Evolutionary conservation across 2,113 vertebrate genomes (phyloP), one percentile per base, ranked within the genome.

Genomic region (Gallinago undulata): DNA sequence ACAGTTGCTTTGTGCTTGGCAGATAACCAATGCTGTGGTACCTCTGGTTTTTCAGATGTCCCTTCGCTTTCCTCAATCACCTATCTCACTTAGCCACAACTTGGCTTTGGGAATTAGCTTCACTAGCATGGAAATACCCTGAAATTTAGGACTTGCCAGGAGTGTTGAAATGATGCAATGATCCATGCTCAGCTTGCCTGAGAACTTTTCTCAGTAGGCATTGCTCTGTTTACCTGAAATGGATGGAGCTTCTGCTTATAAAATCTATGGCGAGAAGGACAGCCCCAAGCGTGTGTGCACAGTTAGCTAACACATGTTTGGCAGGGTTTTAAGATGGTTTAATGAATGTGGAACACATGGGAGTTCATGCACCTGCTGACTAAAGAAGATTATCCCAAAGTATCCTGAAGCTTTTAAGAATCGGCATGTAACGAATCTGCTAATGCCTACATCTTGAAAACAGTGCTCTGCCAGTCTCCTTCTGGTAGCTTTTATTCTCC

Each of bases 391-490:
- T 92, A 84, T 60, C 60, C 43, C 31, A 55, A 93, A 85, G 37
- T 53, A 86, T 47, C 78, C 89, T 67, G 81, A 81, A 85, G 84
- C 48, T 81, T 90, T 95, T 95, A 84, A 89, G 88, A 93, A 78
- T 17, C 19, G 11, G 25, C 47, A 70, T 74, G n/a, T 78, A 82
- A 95, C 23, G 41, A 85, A 87, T 43, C 51, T 35, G 24, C n/a
- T 62, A 27, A 30, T 57, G 73, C 48, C 33, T 55, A 31, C 10
- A 33, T 35, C 53, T 85, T 3, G 1, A 83, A 90, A 94, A 63
- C 67, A 53, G n/a, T 57, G 43, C 74, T 88, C 84, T 85, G 50
- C 27, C 72, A 37, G 51, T 87, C 56, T 80, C 37, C 22, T 91
- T 82, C 64, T 69, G 45, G 39, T 84, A 73, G 22, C 60, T 84